Percentiles rank a stretch among this genome's conserved stretches.
These are phyloP conservation scores for Solenopsis fugax DNA, from an alignment of 1,140 invertebrate species.

Conservation along the genomic window DNA sequence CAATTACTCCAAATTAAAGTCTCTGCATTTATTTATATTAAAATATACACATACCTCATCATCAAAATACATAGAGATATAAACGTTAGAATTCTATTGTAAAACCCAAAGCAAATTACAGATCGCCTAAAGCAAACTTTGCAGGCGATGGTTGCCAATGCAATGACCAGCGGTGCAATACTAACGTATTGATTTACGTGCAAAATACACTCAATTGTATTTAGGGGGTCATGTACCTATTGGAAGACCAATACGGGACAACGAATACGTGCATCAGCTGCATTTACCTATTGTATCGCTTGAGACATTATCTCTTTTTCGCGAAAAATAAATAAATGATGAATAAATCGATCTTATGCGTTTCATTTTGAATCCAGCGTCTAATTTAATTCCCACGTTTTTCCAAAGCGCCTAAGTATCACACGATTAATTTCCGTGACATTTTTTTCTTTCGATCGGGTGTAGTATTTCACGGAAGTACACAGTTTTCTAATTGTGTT, in stretches of 20 bases:
- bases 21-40: neutral
- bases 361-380: neutral
- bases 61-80: neutral
- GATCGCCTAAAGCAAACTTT: neutral
- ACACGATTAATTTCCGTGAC: neutral
- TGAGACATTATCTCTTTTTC: neutral
- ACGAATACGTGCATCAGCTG: neutral
- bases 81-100: neutral
- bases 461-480: neutral
- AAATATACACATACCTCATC: neutral
- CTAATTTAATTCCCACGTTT: neutral
- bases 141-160: too few species aligned
- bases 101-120: neutral
- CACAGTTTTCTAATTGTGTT: neutral
- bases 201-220: slow-evolving; percentile 24
- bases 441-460: neutral
- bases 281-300: neutral
- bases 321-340: neutral
- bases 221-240: neutral
- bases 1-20: too few species aligned
- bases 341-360: neutral
- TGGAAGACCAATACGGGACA: neutral
- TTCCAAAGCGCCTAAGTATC: neutral
- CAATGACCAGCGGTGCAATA: neutral
- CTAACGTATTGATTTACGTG: slow-evolving; percentile 33